Evolutionary conservation across 1,140 invertebrate species (phyloP).

Genomic region (Cotesia typhae): DNA sequence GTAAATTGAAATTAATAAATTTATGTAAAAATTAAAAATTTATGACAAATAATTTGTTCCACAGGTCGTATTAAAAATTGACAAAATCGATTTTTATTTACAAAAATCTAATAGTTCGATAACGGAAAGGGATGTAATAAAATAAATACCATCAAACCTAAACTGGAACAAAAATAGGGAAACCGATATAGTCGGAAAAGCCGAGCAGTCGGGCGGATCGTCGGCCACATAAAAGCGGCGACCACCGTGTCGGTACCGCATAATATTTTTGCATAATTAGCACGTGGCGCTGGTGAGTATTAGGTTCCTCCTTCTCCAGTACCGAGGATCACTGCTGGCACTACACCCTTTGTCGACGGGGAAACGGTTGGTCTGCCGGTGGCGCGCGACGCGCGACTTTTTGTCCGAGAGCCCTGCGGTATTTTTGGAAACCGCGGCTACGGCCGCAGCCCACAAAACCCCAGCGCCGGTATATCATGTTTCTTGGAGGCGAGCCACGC

Average conservation of each 20-base stretch:
- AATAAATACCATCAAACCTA: neutral
- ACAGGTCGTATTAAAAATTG: no score
- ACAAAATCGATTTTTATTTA: no score
- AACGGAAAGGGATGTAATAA: no score
- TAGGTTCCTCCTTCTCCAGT: conserved; percentile 51
- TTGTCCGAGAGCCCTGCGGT: conserved; percentile 60
- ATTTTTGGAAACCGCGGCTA: conserved; percentile 62
- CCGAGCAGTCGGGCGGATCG: conserved; percentile 37
- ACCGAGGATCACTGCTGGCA: neutral
- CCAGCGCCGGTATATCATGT: conserved; percentile 59
- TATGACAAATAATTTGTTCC: no score
- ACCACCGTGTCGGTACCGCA: conserved; percentile 56
- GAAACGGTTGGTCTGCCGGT: conserved; percentile 45
- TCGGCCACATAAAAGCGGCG: conserved; percentile 49
- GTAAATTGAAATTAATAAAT: no score
- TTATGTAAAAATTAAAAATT: no score
- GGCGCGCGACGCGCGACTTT: conserved; percentile 64
- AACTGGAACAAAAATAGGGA: conserved; percentile 26
- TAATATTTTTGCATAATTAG: conserved; percentile 67
- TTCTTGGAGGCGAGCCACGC: conserved; percentile 61
- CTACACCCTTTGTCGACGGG: neutral
- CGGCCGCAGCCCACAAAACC: conserved; percentile 45
- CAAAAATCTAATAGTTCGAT: no score
- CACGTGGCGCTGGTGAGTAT: conserved; percentile 58
- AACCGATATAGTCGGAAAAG: conserved; percentile 16